Base-by-base conservation (phyloP, 2,797 vertebrate species). In the Leptodactylus fallax region DNA sequence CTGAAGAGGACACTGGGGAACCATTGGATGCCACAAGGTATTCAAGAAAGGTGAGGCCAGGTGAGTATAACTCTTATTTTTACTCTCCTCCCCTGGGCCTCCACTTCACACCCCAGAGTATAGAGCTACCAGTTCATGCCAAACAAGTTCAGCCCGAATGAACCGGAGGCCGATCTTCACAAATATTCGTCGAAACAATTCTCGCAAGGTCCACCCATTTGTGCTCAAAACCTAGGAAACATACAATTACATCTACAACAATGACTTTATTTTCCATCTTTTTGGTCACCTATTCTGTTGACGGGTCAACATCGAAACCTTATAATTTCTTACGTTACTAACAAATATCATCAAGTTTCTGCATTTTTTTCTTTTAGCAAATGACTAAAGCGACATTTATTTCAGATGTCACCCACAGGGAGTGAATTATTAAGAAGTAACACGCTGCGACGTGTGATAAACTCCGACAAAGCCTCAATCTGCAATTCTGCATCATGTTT, bases 401-500 rank as follows among this genome's bases (percentile, higher is more conserved):
- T 80, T 69, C 77, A 10, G 65, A 86, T 80, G 53, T 60, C 85
- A 81, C 85, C 79, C 49, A 72, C 56, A 21, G 78, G 71, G 78
- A 81, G 67, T 58, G 65, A 81, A 27, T 81, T 74, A 81, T 87
- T 87, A 81, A 63, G 53, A 23, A 47, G 67, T 74, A 74, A 74
- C 53, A 87, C 23, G 11, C 51, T 19, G 55, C 8, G 19, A 63
- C 67, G 65, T 86, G 85, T 58, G 65, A 86, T 86, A 55, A 60
- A 36, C 27, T 71, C 79, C 65, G 60, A 67, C 67, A 80, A 80
- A 81, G 25, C 27, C 17, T 55, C 84, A 78, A 69, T 76, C 55
- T 74, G 36, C 36, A 81, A 56, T 74, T 74, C 63, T 45, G n/a
- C 85, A 74, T 72, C 78, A 74, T 71, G 65, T 87, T 87, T 87